phyloP scores from a whole-genome alignment of 2,888 invertebrate species.

The Pterostichus niger region DNA sequence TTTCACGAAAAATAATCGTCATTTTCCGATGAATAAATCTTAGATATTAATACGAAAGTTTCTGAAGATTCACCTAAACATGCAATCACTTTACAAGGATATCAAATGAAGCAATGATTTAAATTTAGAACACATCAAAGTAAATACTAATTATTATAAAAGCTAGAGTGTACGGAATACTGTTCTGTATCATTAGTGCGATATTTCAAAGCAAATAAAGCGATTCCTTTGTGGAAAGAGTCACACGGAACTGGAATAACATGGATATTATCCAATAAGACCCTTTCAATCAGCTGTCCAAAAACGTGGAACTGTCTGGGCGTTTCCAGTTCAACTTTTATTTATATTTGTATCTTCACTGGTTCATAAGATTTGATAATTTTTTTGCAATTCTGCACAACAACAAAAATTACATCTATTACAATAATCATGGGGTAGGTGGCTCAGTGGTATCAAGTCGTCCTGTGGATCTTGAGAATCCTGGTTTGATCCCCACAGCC shows the following conservation, averaged over 20 bases:
- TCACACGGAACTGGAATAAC: background rate
- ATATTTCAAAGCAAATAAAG: background rate
- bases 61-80: background rate
- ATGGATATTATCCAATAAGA: too few relatives aligned
- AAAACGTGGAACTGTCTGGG: too few relatives aligned
- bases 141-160: constrained; percentile 37
- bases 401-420: too few relatives aligned
- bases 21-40: background rate
- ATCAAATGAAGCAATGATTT: background rate
- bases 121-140: constrained; percentile 37
- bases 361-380: too few relatives aligned
- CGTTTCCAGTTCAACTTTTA: too few relatives aligned
- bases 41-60: background rate
- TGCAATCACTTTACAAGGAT: constrained; percentile 12
- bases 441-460: too few relatives aligned
- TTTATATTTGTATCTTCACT: too few relatives aligned
- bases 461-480: too few relatives aligned
- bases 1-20: background rate
- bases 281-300: too few relatives aligned
- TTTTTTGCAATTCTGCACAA: too few relatives aligned
- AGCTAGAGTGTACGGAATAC: constrained; percentile 4
- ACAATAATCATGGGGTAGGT: too few relatives aligned
- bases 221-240: background rate
- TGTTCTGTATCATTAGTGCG: background rate
- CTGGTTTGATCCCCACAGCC: too few relatives aligned